Evolutionary conservation across 1,140 invertebrate genomes (phyloP).

Genomic region (Eupeodes corollae): DNA sequence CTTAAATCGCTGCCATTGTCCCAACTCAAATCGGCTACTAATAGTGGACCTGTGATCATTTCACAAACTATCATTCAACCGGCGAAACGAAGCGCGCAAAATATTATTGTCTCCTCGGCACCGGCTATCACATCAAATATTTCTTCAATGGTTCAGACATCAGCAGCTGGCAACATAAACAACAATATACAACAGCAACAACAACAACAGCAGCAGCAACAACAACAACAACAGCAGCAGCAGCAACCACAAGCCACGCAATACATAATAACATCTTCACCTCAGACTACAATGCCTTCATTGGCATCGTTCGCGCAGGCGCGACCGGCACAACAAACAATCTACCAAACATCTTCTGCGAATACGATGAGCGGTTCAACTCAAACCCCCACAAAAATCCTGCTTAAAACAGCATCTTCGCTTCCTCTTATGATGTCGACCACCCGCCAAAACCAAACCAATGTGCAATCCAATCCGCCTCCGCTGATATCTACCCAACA

Average conservation of each 20-base stretch:
- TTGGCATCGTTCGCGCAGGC: slow-evolving; percentile 28
- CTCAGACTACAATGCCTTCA: slow-evolving; percentile 18
- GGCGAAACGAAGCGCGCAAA: slow-evolving; percentile 26
- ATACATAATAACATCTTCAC: slow-evolving; percentile 1
- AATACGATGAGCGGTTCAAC: slow-evolving; percentile 7
- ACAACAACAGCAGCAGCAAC: slow-evolving; percentile 6
- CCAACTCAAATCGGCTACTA: slow-evolving; percentile 29
- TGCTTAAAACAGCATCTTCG: slow-evolving; percentile 23
- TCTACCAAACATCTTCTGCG: slow-evolving; percentile 22
- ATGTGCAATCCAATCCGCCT: slow-evolving; percentile 6
- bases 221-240: slow-evolving; percentile 23
- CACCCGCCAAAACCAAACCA: slow-evolving; percentile 14
- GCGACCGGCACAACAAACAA: slow-evolving; percentile 23
- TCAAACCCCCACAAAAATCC: slow-evolving; percentile 28
- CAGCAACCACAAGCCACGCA: slow-evolving; percentile 21
- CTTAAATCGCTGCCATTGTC: slow-evolving; percentile 34
- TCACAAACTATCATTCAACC: slow-evolving; percentile 35
- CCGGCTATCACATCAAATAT: slow-evolving; percentile 6
- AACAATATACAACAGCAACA: not conserved
- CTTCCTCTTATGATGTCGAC: slow-evolving; percentile 28
- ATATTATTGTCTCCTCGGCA: slow-evolving; percentile 8
- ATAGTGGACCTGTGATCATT: slow-evolving; percentile 32
- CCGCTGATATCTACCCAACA: slow-evolving; percentile 9
- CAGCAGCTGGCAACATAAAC: not conserved
- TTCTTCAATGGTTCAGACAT: not conserved